Evolutionary conservation across 2,113 vertebrate genomes (phyloP).

Genomic region (Orientallactaga bullata): DNA sequence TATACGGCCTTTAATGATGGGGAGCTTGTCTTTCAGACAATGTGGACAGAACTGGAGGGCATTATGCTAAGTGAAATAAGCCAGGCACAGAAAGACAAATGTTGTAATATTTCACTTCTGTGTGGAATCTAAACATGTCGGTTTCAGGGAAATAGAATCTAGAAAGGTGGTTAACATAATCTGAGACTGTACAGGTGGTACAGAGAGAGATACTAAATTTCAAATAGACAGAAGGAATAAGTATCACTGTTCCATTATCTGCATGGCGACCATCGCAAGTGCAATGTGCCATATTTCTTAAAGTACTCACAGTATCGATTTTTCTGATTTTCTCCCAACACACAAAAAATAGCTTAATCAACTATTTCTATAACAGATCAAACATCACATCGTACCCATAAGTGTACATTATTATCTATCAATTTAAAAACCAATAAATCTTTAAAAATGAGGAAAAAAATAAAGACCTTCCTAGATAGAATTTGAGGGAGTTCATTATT

Average conservation of each 20-base stretch:
- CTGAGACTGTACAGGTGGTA: too few relatives aligned
- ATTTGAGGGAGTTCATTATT: not conserved
- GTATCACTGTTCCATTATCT: not conserved
- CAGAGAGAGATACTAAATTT: not conserved
- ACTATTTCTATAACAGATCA: not conserved
- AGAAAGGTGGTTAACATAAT: too few relatives aligned
- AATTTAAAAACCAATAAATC: not conserved
- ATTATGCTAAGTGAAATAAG: not conserved
- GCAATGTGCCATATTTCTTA: not conserved
- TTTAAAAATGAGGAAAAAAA: not conserved
- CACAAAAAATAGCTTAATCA: not conserved
- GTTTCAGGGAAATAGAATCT: too few relatives aligned
- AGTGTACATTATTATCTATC: not conserved
- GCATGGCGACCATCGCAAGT: not conserved
- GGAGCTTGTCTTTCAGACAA: not conserved
- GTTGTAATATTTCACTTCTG: not conserved
- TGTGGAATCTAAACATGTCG: not conserved
- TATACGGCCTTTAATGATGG: too few relatives aligned
- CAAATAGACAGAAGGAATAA: too few relatives aligned
- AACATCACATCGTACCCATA: not conserved
- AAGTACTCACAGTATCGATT: not conserved
- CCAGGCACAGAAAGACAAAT: not conserved
- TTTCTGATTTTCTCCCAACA: not conserved
- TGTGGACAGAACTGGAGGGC: not conserved
- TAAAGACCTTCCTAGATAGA: not conserved